Percentiles rank a stretch among this genome's conserved stretches.
Evolutionary conservation across 2,888 invertebrate genomes (phyloP).

Genomic region (Trichopoda pennipes): DNA sequence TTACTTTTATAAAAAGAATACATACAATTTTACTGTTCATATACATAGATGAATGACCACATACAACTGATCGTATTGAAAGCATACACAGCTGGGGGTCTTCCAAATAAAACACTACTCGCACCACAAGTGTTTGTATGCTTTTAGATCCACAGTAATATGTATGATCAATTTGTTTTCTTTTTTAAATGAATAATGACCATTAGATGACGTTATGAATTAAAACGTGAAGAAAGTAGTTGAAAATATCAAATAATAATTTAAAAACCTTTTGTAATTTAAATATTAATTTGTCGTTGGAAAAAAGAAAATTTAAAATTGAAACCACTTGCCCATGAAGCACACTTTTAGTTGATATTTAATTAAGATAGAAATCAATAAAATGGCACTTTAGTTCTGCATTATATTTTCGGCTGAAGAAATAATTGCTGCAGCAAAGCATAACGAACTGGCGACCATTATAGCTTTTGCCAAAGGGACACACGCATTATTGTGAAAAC

Average conservation of each 20-base stretch:
- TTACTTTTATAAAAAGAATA: conserved; percentile 32
- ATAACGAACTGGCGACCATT: background rate
- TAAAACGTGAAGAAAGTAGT: conserved; percentile 2
- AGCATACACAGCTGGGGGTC: conserved; percentile 16
- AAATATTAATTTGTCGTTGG: too few species aligned
- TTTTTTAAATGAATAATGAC: conserved; percentile 25
- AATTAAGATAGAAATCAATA: too few species aligned
- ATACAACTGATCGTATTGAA: conserved; percentile 34
- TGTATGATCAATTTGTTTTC: conserved; percentile 27
- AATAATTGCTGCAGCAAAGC: too few species aligned
- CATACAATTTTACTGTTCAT: conserved; percentile 26
- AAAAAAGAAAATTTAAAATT: too few species aligned
- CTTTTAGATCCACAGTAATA: conserved; percentile 7
- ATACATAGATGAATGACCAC: background rate
- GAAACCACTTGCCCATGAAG: too few species aligned
- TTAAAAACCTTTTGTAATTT: too few species aligned
- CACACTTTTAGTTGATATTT: too few species aligned
- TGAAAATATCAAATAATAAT: background rate
- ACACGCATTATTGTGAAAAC: too few species aligned
- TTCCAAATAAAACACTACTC: conserved; percentile 9
- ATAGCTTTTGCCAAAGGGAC: too few species aligned
- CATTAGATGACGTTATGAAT: conserved; percentile 25
- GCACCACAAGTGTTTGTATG: background rate
- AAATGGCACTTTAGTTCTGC: too few species aligned
- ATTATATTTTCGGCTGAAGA: too few species aligned